These are phyloP conservation scores for Ageneiosus marmoratus DNA, from an alignment of 2,113 vertebrate species.

Conservation along the genomic window DNA sequence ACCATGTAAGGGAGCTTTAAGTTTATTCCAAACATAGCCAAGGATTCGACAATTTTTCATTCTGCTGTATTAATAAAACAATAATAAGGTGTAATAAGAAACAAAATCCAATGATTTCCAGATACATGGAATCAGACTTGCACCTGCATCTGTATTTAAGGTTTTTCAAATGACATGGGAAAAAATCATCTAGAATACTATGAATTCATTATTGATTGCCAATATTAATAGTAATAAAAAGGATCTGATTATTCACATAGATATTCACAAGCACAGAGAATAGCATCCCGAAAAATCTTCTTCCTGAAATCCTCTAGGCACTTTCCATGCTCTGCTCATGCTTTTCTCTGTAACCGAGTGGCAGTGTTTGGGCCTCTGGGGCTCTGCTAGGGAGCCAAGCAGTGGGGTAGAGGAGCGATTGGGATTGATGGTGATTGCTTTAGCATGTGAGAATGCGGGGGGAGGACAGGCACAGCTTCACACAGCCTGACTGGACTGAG, in stretches of 20 bases:
- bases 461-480: constrained; percentile 42
- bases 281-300: not conserved
- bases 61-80: not conserved
- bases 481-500: constrained; percentile 40
- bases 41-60: not conserved
- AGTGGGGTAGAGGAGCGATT: constrained; percentile 25
- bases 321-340: constrained; percentile 20
- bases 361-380: constrained; percentile 49
- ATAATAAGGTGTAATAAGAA: not conserved
- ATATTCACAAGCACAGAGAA: not conserved
- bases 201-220: not conserved
- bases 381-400: constrained; percentile 42
- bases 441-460: constrained; percentile 53
- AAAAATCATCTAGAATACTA: not conserved
- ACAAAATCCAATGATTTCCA: not conserved
- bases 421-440: constrained; percentile 58
- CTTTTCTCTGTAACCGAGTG: constrained; percentile 32
- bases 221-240: not conserved
- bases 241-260: not conserved
- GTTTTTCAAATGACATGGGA: not conserved
- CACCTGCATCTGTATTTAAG: not conserved
- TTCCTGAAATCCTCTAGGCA: constrained; percentile 2
- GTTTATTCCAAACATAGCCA: not conserved
- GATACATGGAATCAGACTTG: not conserved
- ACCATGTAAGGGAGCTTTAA: not conserved